A percentile compares a stretch with the other conserved stretches of the same genome.
Evolutionary conservation across 1,140 invertebrate species (phyloP).

Genomic region (Drosophila jambulina): DNA sequence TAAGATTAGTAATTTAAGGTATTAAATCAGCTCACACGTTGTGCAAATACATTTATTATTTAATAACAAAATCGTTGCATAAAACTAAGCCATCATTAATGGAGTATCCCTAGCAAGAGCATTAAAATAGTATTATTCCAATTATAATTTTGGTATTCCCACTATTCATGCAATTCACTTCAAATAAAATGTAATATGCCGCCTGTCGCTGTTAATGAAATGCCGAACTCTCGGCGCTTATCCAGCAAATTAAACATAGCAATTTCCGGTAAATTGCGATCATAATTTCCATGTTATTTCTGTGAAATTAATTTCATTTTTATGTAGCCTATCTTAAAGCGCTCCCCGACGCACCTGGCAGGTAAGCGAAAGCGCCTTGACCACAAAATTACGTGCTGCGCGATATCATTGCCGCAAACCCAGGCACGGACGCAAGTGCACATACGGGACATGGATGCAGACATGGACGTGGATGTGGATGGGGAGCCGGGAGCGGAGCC

Average conservation of each 20-base stretch:
- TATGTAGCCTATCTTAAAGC: constrained; percentile 26
- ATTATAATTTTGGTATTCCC: background rate
- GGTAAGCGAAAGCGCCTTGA: constrained; percentile 51
- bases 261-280: constrained; percentile 7
- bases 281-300: constrained; percentile 18
- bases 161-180: constrained; percentile 4
- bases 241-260: constrained; percentile 7
- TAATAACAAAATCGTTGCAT: background rate
- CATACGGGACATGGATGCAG: constrained; percentile 5
- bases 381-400: constrained; percentile 75
- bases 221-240: background rate
- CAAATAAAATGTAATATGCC: background rate
- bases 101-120: no score
- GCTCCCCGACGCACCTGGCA: constrained; percentile 6
- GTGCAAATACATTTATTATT: background rate
- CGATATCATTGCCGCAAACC: constrained; percentile 46
- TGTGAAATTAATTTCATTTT: constrained; percentile 22
- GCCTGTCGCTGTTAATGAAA: background rate
- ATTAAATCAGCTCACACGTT: no score
- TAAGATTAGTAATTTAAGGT: background rate
- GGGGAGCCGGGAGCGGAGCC: background rate
- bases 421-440: background rate
- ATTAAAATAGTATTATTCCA: background rate
- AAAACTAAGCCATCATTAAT: no score
- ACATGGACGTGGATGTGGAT: background rate